Conservation (phyloP, 2,797 vertebrate species). For the Lates japonicus region DNA sequence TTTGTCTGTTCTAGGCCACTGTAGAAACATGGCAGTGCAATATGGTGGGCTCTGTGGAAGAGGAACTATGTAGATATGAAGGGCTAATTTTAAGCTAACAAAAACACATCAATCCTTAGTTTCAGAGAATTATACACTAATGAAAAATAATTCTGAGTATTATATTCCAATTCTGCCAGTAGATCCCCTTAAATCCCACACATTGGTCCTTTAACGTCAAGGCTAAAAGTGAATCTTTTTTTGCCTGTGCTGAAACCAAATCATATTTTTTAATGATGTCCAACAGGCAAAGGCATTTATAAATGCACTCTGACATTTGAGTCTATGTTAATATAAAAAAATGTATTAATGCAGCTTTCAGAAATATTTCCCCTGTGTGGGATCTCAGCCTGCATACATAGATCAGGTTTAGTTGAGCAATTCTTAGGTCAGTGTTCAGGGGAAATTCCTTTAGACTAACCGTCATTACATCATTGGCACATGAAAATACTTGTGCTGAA, state of each 20-base stretch:
- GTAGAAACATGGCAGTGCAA: too few relatives aligned
- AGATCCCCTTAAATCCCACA: too few relatives aligned
- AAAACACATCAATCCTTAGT: too few relatives aligned
- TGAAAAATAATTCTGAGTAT: too few relatives aligned
- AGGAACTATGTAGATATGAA: too few relatives aligned
- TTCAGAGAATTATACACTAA: too few relatives aligned
- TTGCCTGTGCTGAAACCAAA: conserved; percentile 46
- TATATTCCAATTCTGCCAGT: too few relatives aligned
- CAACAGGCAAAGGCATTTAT: background rate
- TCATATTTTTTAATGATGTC: conserved; percentile 35
- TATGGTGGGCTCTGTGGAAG: too few relatives aligned
- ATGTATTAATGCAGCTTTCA: conserved; percentile 23
- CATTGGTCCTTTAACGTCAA: background rate
- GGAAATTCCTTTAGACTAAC: background rate
- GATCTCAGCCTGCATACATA: background rate
- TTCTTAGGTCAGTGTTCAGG: background rate
- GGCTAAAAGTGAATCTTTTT: conserved; percentile 5
- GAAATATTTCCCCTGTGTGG: background rate
- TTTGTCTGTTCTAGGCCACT: too few relatives aligned
- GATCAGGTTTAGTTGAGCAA: background rate
- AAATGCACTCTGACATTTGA: background rate
- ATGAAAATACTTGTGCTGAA: background rate
- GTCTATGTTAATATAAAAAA: background rate
- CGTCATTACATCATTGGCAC: background rate
- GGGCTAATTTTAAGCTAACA: too few relatives aligned